Percentiles rank a stretch among this genome's conserved stretches.
Conservation (phyloP, 2,888 invertebrate species). For the Andrena camellia region DNA sequence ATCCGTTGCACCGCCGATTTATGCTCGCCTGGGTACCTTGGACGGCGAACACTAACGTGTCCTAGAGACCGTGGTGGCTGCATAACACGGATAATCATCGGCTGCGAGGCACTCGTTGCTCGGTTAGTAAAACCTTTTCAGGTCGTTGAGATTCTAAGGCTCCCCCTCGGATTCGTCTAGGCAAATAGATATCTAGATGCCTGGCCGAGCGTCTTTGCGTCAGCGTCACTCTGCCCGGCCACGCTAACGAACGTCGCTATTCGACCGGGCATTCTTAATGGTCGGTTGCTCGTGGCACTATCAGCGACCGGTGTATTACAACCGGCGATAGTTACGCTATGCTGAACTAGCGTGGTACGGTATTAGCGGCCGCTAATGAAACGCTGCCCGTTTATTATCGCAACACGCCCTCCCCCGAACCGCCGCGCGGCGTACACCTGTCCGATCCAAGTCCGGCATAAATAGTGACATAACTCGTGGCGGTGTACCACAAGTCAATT, state of each 20-base stretch:
- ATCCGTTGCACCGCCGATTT: constrained; percentile 62
- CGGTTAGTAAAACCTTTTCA: constrained; percentile 50
- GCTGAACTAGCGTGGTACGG: constrained; percentile 67
- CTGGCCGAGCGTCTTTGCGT: constrained; percentile 29
- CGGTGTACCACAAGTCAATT: constrained; percentile 72
- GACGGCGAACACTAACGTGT: constrained; percentile 32
- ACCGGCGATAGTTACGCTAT: constrained; percentile 70
- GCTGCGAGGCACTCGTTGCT: constrained; percentile 50
- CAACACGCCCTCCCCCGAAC: constrained; percentile 44
- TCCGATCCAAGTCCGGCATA: constrained; percentile 59
- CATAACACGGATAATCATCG: constrained; percentile 58
- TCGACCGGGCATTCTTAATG: constrained; percentile 67
- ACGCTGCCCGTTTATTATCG: constrained; percentile 69
- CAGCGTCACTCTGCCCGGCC: constrained; percentile 19
- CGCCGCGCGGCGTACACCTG: constrained; percentile 52
- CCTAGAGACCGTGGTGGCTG: constrained; percentile 33
- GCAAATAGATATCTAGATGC: constrained; percentile 24
- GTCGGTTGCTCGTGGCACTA: constrained; percentile 57
- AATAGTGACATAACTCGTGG: constrained; percentile 73
- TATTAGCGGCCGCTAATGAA: constrained; percentile 74
- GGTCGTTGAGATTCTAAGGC: not conserved
- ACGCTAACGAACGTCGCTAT: constrained; percentile 64
- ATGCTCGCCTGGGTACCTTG: constrained; percentile 37
- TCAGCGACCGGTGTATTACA: constrained; percentile 66
- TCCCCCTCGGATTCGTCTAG: not conserved